Evolutionary conservation across 2,888 invertebrate species (phyloP), one percentile per base, ranked within the genome.

Genomic region (Steinernema hermaphroditum): DNA sequence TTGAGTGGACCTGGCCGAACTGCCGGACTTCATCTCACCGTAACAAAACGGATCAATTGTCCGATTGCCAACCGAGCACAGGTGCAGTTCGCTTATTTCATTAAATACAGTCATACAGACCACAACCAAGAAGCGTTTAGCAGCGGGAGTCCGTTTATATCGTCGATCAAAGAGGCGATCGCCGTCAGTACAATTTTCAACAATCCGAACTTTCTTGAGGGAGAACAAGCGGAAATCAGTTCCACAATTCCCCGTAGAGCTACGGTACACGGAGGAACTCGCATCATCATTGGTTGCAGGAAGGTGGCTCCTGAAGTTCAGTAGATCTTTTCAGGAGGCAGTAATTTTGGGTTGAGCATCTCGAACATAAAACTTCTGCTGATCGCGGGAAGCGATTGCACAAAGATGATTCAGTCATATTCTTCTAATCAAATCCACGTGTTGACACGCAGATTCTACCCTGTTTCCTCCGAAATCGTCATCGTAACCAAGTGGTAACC

Each of bases 1-100:
- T 62, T 19, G 32, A 62, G 32, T 62, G 62, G 62, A 32, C 62
- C 1, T 62, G 62, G 62, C 62, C 62, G 2, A 62, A 62, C 62
- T 62, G 62, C 19, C 62, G 62, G 16, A 8, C 29, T 4, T 32
- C 62, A 29, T n/a, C 50, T 22, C 19, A 12, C 24, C 12, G 19
- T 50, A 19, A 22, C 2, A 50, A 19, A 29, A 8, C 22, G 16
- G 62, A 1, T 1, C 22, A 50, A 22, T 9, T 50, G 19, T 16
- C 46, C 16, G 9, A 46, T 12, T n/a, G n/a, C 16, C 6, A 6
- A 9, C 32, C 29, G n/a, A 34, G 34, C 62, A 62, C 32, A 32
- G 62, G 62, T 62, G 32, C 4, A 46, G 9, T 12, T 29, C 32
- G 29, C 4, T n/a, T n/a, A n/a, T n/a, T n/a, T n/a, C n/a, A n/a